A percentile compares a stretch with the other conserved stretches of the same genome.
Conservation (phyloP, 2,888 invertebrate species). For the Gnatocerus cornutus region DNA sequence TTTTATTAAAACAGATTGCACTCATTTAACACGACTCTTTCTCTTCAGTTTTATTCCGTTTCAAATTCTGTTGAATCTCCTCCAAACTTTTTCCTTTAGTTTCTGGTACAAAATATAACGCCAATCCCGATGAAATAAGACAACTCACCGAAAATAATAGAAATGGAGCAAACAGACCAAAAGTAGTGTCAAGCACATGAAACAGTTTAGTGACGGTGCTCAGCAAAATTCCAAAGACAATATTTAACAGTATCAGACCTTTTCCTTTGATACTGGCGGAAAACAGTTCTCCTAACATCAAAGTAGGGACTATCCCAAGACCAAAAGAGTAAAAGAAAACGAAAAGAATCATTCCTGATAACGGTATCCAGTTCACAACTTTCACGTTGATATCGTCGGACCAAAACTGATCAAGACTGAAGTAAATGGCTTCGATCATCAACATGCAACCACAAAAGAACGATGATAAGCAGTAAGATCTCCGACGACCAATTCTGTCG, state of each 20-base stretch:
- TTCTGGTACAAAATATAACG: constrained; percentile 64
- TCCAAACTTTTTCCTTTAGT: constrained; percentile 67
- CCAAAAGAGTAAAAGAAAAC: constrained; percentile 59
- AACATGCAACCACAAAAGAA: constrained; percentile 55
- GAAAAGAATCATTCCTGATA: constrained; percentile 62
- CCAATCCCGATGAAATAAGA: constrained; percentile 57
- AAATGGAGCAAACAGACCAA: constrained; percentile 64
- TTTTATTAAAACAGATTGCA: too few species aligned
- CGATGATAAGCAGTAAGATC: constrained; percentile 56
- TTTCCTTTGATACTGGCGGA: constrained; percentile 63
- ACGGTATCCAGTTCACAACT: constrained; percentile 61
- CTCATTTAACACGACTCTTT: background rate
- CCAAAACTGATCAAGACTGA: constrained; percentile 55
- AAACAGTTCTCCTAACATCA: constrained; percentile 63
- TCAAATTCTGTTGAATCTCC: constrained; percentile 66
- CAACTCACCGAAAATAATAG: constrained; percentile 59
- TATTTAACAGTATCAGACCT: constrained; percentile 58
- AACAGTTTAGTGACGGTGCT: constrained; percentile 60
- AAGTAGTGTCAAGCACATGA: constrained; percentile 59
- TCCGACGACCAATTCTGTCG: constrained; percentile 57
- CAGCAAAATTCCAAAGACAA: constrained; percentile 57
- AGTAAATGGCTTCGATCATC: constrained; percentile 57
- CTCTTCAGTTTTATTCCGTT: constrained; percentile 9
- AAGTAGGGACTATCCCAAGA: constrained; percentile 61
- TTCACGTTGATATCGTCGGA: constrained; percentile 54